Evolutionary conservation across 23 tunicate genomes (phyloP), one percentile per base, ranked within the genome.

Genomic region (Ciona savignyi): DNA sequence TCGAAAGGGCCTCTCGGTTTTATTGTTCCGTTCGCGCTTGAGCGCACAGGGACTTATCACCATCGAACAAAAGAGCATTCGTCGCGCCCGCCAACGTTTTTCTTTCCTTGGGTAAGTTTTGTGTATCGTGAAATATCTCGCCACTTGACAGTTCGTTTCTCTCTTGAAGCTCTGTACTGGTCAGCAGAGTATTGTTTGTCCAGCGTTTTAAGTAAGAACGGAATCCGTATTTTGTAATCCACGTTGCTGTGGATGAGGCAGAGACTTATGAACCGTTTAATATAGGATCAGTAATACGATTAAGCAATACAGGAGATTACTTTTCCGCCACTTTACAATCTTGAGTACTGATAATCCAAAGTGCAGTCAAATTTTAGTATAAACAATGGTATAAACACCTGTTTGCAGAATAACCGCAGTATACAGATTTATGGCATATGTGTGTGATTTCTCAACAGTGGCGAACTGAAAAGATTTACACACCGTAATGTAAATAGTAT

Each of bases 61-160:
- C 51, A 51, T 69, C 73, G 73, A 33, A 69, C 73, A 69, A 69
- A 69, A 69, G 73, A 69, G 73, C 73, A 69, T 28, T 34, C 24
- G 51, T 34, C 73, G 26, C 73, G 73, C 51, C 34, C 73, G 15
- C 24, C 73, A 32, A 33, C 73, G 48, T 30, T 42, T 42, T 42
- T 42, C 56, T 42, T 6, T 42, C 11, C 56, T 42, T 42, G 56
- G 56, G 56, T 15, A 15, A 42, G 56, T 9, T 42, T 42, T 42
- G 56, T 42, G 56, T 42, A 42, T 42, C 56, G 56, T 42, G 56
- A 42, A 42, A 42, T 15, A 42, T 42, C 56, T 42, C 56, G 56
- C 56, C 56, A 42, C 56, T 42, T 42, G 56, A 42, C 11, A 42
- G 56, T 42, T 42, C 56, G 56, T 15, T 42, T 42, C 56, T 9